Evolutionary conservation across 2,797 vertebrate genomes (phyloP), one percentile per base, ranked within the genome.

Genomic region (Avahi laniger): DNA sequence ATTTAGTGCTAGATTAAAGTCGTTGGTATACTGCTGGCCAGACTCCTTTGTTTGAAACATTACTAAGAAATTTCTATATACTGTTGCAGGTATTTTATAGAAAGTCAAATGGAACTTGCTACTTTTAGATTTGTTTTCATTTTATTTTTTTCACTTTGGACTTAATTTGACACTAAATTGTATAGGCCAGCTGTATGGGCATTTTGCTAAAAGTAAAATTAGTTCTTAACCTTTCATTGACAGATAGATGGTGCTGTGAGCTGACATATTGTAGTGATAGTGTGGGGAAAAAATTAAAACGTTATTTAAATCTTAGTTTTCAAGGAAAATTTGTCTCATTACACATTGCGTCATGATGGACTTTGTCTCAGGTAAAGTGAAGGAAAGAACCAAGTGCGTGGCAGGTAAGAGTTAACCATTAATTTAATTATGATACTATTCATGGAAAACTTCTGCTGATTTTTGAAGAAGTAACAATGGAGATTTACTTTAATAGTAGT

Each of bases 181-280:
- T 85, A 18, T 65, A 82, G 43, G 67, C 43, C 48, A 96, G 18
- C 22, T 5, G 28, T 65, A 65, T 22, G 70, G 50, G 65, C 18
- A 43, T 79, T 67, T 4, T 93, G 63, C 82, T 50, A 10, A 73
- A 94, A 91, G 78, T 86, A 91, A 95, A 57, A 48, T 78, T 88
- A 9, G 22, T 93, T 93, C 87, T 72, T 85, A 90, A 54, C 22
- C 69, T 84, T 92, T 72, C 73, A 65, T 18, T 95, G 93, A 91
- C 96, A 97, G 97, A 69, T 88, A 97, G 96, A 86, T 97, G 96
- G 96, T 96, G 96, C 97, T 97, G 1, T 97, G 33, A 86, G 93
- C 91, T 93, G 86, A 97, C 86, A 26, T 61, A 90, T 59, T 72
- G 6, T 41, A 86, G 8, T 76, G 70, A 35, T 8, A n/a, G 9